A percentile compares a stretch with the other conserved stretches of the same genome.
Evolutionary conservation across 2,113 vertebrate genomes (phyloP).

Genomic region (Sturnira hondurensis): DNA sequence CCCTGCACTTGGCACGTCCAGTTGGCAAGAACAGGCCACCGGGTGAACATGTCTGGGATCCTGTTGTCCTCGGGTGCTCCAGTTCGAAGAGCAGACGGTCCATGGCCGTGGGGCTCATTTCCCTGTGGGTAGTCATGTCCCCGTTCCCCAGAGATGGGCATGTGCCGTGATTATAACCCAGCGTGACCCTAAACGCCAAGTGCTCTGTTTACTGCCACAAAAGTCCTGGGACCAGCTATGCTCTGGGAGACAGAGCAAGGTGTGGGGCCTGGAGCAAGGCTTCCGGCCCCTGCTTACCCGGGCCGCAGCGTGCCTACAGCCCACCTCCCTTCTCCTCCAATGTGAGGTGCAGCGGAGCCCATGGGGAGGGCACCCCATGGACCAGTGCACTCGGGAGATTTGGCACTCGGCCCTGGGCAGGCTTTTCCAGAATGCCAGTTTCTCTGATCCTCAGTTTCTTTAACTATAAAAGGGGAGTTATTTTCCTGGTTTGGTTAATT

Average conservation of each 20-base stretch:
- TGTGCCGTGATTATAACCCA: background rate
- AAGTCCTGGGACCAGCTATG: background rate
- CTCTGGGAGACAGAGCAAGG: background rate
- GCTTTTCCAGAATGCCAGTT: background rate
- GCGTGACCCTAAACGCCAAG: background rate
- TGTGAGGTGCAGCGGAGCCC: background rate
- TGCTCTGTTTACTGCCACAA: background rate
- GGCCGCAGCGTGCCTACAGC: accelerated
- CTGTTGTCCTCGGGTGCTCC: background rate
- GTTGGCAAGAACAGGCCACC: background rate
- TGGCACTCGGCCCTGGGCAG: background rate
- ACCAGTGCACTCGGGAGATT: background rate
- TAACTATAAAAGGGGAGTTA: background rate
- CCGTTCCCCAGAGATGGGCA: background rate
- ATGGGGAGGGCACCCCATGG: accelerated
- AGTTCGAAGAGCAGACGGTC: background rate
- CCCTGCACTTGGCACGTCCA: background rate
- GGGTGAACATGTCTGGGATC: background rate
- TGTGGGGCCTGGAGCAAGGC: background rate
- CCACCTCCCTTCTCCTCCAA: background rate
- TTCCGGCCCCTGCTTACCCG: background rate
- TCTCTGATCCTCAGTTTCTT: background rate
- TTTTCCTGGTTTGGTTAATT: background rate
- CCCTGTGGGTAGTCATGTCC: background rate
- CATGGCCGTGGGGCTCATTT: background rate